A percentile compares a stretch with the other conserved stretches of the same genome.
phyloP scores from a whole-genome alignment of 2,113 vertebrate species.

The Pelecanus crispus region DNA sequence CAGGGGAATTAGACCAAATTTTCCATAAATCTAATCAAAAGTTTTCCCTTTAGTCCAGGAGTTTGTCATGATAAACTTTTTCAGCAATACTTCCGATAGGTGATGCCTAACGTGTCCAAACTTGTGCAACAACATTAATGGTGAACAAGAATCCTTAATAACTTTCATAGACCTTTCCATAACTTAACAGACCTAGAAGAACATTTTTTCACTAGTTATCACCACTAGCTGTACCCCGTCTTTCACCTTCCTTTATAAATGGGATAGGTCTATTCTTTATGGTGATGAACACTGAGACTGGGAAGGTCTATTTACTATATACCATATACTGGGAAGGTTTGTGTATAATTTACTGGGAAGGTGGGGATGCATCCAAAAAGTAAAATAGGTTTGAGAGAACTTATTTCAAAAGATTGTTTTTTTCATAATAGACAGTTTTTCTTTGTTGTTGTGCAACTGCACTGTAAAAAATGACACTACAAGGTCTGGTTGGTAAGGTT shows the following conservation, averaged over 20 bases:
- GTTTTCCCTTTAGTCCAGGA: background rate
- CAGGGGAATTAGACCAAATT: background rate
- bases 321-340: background rate
- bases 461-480: background rate
- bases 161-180: background rate
- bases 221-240: background rate
- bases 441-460: background rate
- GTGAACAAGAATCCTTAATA: background rate
- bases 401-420: background rate
- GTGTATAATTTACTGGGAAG: background rate
- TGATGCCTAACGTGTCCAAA: background rate
- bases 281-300: background rate
- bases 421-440: background rate
- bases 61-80: background rate
- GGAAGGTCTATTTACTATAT: background rate
- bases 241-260: background rate
- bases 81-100: background rate
- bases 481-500: background rate
- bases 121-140: background rate
- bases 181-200: background rate
- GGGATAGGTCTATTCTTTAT: background rate
- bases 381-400: background rate
- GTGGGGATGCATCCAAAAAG: background rate
- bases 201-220: background rate
- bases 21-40: background rate